These are phyloP conservation scores for Chaetura pelagica DNA, from an alignment of 2,113 vertebrate genomes.

Conservation along the genomic window DNA sequence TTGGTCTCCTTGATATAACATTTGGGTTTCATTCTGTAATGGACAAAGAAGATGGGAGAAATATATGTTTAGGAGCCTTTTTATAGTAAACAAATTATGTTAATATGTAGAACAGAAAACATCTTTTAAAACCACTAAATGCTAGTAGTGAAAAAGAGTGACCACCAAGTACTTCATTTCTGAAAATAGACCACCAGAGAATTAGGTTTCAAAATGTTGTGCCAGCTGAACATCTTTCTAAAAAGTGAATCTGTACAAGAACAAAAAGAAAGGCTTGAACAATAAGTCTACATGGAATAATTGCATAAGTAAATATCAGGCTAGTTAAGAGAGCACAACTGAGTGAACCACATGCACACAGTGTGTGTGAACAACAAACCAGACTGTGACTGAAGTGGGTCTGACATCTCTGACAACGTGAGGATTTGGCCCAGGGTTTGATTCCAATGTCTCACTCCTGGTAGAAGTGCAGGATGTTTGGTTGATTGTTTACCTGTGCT, in stretches of 20 bases:
- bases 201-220: background rate
- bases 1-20: background rate
- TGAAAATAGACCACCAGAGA: conserved; percentile 48
- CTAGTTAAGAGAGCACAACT: background rate
- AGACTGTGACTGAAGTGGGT: accelerated
- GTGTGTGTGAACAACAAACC: background rate
- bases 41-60: background rate
- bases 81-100: conserved; percentile 41
- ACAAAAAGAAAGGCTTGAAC: background rate
- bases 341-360: background rate
- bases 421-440: background rate
- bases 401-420: background rate
- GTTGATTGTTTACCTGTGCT: background rate
- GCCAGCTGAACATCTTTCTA: background rate
- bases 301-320: background rate
- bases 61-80: conserved; percentile 50
- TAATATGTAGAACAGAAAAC: conserved; percentile 38
- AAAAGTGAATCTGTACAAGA: conserved; percentile 30
- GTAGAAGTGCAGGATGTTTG: background rate
- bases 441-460: background rate
- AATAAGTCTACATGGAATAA: background rate
- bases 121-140: conserved; percentile 62
- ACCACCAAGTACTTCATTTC: conserved; percentile 19
- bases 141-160: conserved; percentile 9
- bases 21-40: conserved; percentile 9